Evolutionary conservation across 2,888 invertebrate species (phyloP), one percentile per base, ranked within the genome.

Genomic region (Endotricha flammealis): DNA sequence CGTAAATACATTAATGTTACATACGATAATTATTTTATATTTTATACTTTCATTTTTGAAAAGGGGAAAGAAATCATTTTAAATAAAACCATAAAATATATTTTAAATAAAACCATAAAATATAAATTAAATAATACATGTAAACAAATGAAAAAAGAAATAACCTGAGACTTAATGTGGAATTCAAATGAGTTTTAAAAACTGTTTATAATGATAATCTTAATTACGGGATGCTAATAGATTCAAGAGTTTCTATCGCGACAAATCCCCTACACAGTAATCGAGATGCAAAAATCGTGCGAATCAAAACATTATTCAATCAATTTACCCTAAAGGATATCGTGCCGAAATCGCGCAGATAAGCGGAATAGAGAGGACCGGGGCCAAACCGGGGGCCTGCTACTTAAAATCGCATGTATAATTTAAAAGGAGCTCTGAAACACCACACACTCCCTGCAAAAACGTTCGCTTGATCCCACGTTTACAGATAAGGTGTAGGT

Each of bases 331-430:
- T 48, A 61, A 67, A 64, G 63, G 59, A 60, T 72, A 70, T 70
- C 59, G 56, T 45, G 46, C 50, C 43, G 50, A 63, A 72, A 70
- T 70, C 65, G 65, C 60, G 62, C 57, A 67, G 68, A 75, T 73
- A 74, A 68, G 62, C 59, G 57, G 43, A 67, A 65, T 56, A 41
- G 56, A 63, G 64, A 57, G 64, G 49, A 41, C 46, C 35, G 39
- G 45, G 51, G 48, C 44, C 54, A 59, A 62, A 57, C 57, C 60
- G 53, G 46, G 46, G 53, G 44, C 48, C 61, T 58, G 69, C 64
- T 68, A 71, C 73, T 74, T 76, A 71, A 73, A 74, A 72, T 66
- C 59, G 63, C 72, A 69, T 74, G 70, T 78, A 70, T 74, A 73
- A 76, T 76, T 73, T 74, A 71, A 71, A 63, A 71, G 67, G 63